Conservation (phyloP, 2,888 invertebrate genomes). For the Druceiella hillmani region DNA sequence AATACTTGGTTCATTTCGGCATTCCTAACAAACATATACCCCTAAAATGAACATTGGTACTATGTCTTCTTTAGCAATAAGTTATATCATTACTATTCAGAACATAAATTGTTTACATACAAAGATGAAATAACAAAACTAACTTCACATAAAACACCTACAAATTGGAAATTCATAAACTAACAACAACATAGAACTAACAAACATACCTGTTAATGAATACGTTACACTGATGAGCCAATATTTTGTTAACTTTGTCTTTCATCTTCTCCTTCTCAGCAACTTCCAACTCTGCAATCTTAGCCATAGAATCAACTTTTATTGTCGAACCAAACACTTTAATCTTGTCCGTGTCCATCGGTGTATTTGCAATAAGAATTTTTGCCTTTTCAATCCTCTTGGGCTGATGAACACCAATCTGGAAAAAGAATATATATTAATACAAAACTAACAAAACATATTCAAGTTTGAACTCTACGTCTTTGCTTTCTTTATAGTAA, state of each 20-base stretch:
- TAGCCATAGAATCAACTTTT: slow-evolving; percentile 86
- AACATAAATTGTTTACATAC: no score
- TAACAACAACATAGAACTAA: no score
- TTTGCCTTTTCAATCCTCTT: slow-evolving; percentile 91
- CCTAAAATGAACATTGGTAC: no score
- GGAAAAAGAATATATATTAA: slow-evolving; percentile 5
- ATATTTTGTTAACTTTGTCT: slow-evolving; percentile 95
- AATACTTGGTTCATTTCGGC: no score
- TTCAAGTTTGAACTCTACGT: no score
- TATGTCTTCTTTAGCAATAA: no score
- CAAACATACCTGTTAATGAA: slow-evolving; percentile 84
- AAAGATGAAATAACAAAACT: no score
- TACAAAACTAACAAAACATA: not conserved
- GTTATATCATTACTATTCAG: no score
- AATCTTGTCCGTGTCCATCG: slow-evolving; percentile 99
- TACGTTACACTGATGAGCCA: slow-evolving; percentile 92
- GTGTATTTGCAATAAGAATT: slow-evolving; percentile 97
- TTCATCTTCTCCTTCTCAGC: slow-evolving; percentile 99
- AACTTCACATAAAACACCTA: no score
- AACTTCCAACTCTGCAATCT: slow-evolving; percentile 94
- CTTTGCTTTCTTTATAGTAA: no score
- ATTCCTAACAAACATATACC: no score
- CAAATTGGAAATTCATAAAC: not conserved
- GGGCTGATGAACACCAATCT: slow-evolving; percentile 94
- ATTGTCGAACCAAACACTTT: slow-evolving; percentile 97